Evolutionary conservation across 2,888 invertebrate species (phyloP), one percentile per base, ranked within the genome.

Genomic region (Cephus spinipes): DNA sequence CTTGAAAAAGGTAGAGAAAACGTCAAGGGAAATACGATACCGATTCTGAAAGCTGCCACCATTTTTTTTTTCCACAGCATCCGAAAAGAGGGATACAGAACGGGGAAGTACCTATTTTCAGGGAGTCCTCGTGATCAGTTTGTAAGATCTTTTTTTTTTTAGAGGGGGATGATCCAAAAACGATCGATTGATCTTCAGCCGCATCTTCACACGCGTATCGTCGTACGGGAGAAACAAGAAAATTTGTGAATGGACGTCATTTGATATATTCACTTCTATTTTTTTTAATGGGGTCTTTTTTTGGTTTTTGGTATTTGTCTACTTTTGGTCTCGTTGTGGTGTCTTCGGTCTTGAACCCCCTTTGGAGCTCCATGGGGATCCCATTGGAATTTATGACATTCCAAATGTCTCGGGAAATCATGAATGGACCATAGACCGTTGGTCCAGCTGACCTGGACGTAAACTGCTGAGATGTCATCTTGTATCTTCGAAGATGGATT

Each of bases 331-430:
- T 79, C 75, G 74, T 71, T 77, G n/a, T 36, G 40, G 11, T 69
- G 15, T 83, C 80, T 73, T 76, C 69, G 74, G 35, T 74, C 73
- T 74, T 78, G 74, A 77, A 4, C 23, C 76, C 75, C 79, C 35
- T 81, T 74, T 79, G 78, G 80, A 79, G 76, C 78, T 75, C 77
- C 73, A 76, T 74, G 81, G 75, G 69, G 74, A 32, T 76, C 79
- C 80, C 78, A 78, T 77, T 78, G 83, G 85, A 84, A 89, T 89
- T 87, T 87, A 86, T 85, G 87, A 85, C 86, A 86, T 88, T 87
- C 86, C 87, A 79, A 80, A 85, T 81, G 84, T 81, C 80, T 77
- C 82, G 73, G 82, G 79, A 84, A 83, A 77, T 76, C 83, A 83
- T 87, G 88, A 88, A 89, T 88, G 89, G 86, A 83, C 75, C 55